Conservation (phyloP, 2,888 invertebrate genomes). For the Callinectes sapidus region DNA sequence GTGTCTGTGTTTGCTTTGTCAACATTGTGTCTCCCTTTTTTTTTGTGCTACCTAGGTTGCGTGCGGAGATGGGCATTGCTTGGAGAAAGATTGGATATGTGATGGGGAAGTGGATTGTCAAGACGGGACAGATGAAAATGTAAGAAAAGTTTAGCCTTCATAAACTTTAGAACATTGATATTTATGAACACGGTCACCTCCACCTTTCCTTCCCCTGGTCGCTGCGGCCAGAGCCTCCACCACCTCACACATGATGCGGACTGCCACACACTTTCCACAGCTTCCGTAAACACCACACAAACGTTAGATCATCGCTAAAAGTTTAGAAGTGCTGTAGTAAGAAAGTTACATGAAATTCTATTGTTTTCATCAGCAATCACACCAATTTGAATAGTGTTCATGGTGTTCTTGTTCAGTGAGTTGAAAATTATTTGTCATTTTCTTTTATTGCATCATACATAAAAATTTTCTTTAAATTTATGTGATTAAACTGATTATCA, state of each 20-base stretch:
- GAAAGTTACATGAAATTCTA: background rate
- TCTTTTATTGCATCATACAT: background rate
- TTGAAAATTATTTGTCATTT: background rate
- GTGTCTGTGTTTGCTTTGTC: constrained; percentile 47
- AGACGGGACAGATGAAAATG: constrained; percentile 89
- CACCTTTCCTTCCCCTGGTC: background rate
- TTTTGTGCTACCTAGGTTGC: constrained; percentile 56
- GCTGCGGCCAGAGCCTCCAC: background rate
- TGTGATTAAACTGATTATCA: background rate
- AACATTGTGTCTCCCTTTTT: constrained; percentile 53
- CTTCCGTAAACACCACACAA: background rate
- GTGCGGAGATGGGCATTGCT: constrained; percentile 63
- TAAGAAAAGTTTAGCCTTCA: constrained; percentile 49
- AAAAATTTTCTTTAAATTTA: background rate
- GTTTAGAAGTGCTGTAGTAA: background rate
- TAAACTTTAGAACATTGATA: constrained; percentile 18
- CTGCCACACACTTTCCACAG: background rate
- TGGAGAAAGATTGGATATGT: constrained; percentile 78
- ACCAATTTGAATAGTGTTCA: background rate
- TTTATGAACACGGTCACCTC: background rate
- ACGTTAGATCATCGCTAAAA: background rate
- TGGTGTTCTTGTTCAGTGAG: background rate
- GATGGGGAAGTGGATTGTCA: constrained; percentile 91
- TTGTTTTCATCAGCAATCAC: background rate
- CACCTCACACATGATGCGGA: background rate